These are phyloP conservation scores for Morpho helenor DNA, from an alignment of 2,888 invertebrate genomes.

Conservation along the genomic window DNA sequence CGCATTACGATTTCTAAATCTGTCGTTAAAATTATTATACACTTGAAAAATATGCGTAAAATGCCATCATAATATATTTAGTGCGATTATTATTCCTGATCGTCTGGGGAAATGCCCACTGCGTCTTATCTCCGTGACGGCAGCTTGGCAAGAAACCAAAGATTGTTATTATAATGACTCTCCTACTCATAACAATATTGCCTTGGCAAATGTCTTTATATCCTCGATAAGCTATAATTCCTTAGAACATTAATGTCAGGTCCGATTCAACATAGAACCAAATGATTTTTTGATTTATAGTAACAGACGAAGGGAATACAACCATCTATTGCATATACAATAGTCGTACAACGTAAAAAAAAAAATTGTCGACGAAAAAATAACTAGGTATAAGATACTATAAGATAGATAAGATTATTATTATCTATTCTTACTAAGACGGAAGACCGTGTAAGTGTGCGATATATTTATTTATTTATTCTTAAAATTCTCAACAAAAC, in stretches of 20 bases:
- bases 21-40: not conserved
- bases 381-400: too few relatives aligned
- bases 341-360: not conserved
- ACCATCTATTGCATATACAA: slow-evolving; percentile 10
- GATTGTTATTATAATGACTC: slow-evolving; percentile 70
- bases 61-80: slow-evolving; percentile 42
- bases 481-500: too few relatives aligned
- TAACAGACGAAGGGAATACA: slow-evolving; percentile 16
- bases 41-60: slow-evolving; percentile 5
- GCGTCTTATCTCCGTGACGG: slow-evolving; percentile 45
- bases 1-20: not conserved
- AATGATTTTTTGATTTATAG: slow-evolving; percentile 45
- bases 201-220: slow-evolving; percentile 59
- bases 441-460: too few relatives aligned
- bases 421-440: too few relatives aligned
- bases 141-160: slow-evolving; percentile 65
- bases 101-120: slow-evolving; percentile 38
- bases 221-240: slow-evolving; percentile 58
- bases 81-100: slow-evolving; percentile 43
- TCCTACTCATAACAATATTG: slow-evolving; percentile 66
- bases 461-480: too few relatives aligned
- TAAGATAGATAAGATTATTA: too few relatives aligned
- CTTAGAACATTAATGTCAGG: slow-evolving; percentile 54
- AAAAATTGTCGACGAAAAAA: too few relatives aligned
- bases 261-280: slow-evolving; percentile 39